Conservation (phyloP, 2,797 vertebrate genomes). For the Xiphorhynchus erythropygius region DNA sequence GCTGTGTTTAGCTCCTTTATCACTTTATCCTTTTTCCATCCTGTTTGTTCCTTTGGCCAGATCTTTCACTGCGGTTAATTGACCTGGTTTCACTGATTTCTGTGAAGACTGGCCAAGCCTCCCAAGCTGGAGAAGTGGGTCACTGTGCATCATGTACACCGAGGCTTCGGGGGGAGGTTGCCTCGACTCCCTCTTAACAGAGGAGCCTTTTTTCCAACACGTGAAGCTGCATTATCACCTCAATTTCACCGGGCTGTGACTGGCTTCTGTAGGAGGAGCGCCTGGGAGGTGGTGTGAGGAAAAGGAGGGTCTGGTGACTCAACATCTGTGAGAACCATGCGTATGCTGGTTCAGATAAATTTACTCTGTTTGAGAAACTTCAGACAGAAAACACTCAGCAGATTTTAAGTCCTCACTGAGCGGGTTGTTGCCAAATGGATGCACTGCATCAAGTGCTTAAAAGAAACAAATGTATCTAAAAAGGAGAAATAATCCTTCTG, state of each 20-base stretch:
- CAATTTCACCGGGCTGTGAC: background rate
- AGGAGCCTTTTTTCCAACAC: background rate
- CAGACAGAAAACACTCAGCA: background rate
- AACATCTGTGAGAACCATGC: fast-evolving
- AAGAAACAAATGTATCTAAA: slow-evolving; percentile 25
- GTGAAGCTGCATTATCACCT: background rate
- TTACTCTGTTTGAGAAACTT: background rate
- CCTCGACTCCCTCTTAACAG: background rate
- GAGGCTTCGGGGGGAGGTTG: background rate
- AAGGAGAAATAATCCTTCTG: slow-evolving; percentile 18
- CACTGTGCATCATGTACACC: background rate
- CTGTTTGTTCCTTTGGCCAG: background rate
- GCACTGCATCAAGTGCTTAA: background rate
- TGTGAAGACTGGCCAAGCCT: slow-evolving; percentile 4
- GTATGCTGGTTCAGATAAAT: background rate
- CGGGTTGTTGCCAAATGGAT: slow-evolving; percentile 10
- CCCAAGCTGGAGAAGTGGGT: slow-evolving; percentile 35
- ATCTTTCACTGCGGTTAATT: background rate
- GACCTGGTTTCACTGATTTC: slow-evolving; percentile 18
- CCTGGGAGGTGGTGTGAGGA: background rate
- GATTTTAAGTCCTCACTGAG: background rate
- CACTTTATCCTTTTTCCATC: background rate
- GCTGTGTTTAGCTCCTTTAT: slow-evolving; percentile 4
- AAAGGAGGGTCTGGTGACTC: background rate
- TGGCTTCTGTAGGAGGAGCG: background rate